Evolutionary conservation across 1,140 invertebrate genomes (phyloP).

Genomic region (Cryptotermes secundus): DNA sequence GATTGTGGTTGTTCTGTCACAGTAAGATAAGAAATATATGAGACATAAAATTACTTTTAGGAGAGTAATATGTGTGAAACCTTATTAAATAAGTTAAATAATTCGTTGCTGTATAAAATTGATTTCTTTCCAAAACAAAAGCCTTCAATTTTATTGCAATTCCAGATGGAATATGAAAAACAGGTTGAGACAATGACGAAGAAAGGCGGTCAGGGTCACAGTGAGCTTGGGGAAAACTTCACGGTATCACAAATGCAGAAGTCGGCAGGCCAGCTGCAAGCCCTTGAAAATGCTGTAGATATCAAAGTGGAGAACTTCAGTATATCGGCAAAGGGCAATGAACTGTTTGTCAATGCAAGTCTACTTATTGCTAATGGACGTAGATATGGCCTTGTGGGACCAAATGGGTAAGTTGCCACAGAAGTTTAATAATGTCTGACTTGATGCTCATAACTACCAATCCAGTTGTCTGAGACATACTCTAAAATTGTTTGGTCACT

Average conservation of each 20-base stretch:
- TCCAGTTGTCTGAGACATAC: no score
- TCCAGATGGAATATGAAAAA: constrained; percentile 85
- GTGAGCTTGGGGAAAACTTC: constrained; percentile 90
- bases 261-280: constrained; percentile 75
- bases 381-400: constrained; percentile 96
- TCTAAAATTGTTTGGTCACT: no score
- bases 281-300: constrained; percentile 92
- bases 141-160: constrained; percentile 12
- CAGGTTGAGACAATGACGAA: constrained; percentile 86
- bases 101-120: not conserved
- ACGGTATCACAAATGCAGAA: constrained; percentile 94
- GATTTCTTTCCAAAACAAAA: not conserved
- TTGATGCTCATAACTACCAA: no score
- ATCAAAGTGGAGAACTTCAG: constrained; percentile 98
- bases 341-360: constrained; percentile 96
- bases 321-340: constrained; percentile 95
- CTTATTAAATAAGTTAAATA: not conserved
- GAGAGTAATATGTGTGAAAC: no score
- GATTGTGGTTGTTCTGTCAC: no score
- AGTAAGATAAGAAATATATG: no score
- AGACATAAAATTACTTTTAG: no score
- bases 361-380: constrained; percentile 91
- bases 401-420: constrained; percentile 82
- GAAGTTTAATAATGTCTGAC: no score
- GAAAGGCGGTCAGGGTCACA: constrained; percentile 84